These are phyloP conservation scores for Erpornis zantholeuca DNA, from an alignment of 2,113 vertebrate genomes.

Conservation along the genomic window DNA sequence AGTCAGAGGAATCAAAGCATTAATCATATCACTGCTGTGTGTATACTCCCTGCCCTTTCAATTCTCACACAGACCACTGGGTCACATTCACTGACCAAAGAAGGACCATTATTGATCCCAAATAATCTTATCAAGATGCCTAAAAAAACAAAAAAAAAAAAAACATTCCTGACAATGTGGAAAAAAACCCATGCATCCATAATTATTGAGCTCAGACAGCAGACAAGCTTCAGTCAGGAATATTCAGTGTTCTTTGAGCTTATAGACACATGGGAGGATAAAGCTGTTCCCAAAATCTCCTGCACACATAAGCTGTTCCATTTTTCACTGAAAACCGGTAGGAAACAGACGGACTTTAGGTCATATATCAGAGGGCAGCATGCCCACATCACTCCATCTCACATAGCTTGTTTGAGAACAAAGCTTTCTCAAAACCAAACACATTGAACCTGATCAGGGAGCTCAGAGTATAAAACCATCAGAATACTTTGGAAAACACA, in stretches of 20 bases:
- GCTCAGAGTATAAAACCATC: background rate
- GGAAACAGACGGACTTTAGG: background rate
- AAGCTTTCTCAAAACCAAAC: background rate
- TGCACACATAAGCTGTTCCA: background rate
- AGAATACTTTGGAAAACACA: background rate
- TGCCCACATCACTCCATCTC: background rate
- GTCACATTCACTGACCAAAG: background rate
- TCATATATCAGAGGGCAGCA: background rate
- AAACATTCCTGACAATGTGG: background rate
- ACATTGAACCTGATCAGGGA: background rate
- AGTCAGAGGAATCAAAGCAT: background rate
- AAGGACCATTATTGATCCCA: background rate
- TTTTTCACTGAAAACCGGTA: background rate
- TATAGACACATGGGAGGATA: background rate
- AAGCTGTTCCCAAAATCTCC: background rate
- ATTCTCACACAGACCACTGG: background rate
- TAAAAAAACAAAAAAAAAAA: background rate
- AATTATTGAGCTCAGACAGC: background rate
- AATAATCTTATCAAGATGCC: background rate
- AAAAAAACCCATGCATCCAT: background rate
- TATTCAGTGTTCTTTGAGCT: background rate
- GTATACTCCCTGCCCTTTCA: background rate
- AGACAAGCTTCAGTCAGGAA: background rate
- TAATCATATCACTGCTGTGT: background rate
- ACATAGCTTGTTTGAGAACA: background rate